A percentile compares a stretch with the other conserved stretches of the same genome.
phyloP scores from a whole-genome alignment of 2,113 vertebrate species.

The Onychostruthus taczanowskii region DNA sequence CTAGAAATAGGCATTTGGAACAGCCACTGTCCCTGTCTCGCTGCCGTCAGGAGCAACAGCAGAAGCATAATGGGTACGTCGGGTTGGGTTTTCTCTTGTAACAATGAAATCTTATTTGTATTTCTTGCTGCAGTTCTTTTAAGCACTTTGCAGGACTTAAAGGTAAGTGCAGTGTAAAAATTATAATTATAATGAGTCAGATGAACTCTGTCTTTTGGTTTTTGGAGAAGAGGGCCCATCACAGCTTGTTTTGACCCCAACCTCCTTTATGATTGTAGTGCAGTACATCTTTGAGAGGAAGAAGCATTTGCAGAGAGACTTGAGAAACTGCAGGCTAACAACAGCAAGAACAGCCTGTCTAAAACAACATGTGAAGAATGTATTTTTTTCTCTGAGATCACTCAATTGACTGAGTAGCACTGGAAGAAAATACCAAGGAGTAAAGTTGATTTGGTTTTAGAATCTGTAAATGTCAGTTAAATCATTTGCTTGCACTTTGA shows the following conservation, averaged over 20 bases:
- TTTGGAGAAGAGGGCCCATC: neutral
- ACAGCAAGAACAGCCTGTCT: neutral
- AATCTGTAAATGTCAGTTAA: neutral
- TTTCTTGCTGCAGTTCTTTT: neutral
- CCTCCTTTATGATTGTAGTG: neutral
- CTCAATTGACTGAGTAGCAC: neutral
- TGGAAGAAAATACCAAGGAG: neutral
- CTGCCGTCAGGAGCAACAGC: neutral
- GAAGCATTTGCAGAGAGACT: neutral
- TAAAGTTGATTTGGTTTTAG: neutral
- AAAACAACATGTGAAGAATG: neutral
- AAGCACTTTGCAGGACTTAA: neutral
- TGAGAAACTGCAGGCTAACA: neutral
- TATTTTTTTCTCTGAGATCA: neutral
- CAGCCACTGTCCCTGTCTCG: rapidly evolving
- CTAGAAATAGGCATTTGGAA: conserved; percentile 17
- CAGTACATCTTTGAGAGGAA: neutral
- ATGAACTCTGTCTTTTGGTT: neutral
- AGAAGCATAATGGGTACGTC: neutral
- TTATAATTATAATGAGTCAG: neutral
- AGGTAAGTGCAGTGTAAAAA: neutral
- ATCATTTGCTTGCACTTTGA: neutral
- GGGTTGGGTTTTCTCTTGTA: neutral
- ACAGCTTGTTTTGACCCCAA: neutral
- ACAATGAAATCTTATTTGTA: neutral